Evolutionary conservation across 2,113 vertebrate genomes (phyloP).

Genomic region (Amazona guildingii): DNA sequence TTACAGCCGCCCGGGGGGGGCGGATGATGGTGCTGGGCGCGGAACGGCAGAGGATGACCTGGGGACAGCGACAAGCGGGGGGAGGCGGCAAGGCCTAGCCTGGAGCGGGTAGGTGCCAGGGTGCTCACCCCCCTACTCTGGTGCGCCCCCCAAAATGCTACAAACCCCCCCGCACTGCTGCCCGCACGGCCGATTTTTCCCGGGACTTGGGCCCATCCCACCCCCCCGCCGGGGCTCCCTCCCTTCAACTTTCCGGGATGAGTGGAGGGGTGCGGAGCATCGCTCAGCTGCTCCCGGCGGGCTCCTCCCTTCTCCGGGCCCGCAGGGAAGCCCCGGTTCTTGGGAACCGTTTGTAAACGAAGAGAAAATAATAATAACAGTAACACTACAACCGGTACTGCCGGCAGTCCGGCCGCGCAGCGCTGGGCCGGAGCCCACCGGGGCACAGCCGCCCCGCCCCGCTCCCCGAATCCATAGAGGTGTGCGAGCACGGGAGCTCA

Average conservation of each 20-base stretch:
- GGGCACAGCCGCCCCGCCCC: background rate
- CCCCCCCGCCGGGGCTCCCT: background rate
- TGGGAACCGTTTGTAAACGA: background rate
- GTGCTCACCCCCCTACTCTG: background rate
- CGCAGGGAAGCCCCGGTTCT: background rate
- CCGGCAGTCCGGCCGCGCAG: background rate
- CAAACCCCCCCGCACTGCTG: background rate
- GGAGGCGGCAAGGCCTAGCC: background rate
- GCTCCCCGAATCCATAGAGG: background rate
- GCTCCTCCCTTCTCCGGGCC: background rate
- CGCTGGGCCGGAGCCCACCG: background rate
- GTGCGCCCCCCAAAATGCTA: background rate
- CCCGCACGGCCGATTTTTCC: background rate
- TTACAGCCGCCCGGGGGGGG: background rate
- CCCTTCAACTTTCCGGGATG: background rate
- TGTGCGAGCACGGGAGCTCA: fast-evolving
- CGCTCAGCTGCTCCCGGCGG: background rate
- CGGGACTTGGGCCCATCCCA: background rate
- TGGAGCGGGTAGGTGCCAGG: background rate
- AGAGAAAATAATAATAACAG: background rate
- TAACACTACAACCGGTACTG: background rate
- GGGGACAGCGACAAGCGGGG: background rate
- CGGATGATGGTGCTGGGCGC: background rate
- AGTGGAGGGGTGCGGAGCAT: background rate
- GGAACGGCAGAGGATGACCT: background rate